Evolutionary conservation across 2,888 invertebrate genomes (phyloP), one percentile per base, ranked within the genome.

Genomic region (Rapana venosa): DNA sequence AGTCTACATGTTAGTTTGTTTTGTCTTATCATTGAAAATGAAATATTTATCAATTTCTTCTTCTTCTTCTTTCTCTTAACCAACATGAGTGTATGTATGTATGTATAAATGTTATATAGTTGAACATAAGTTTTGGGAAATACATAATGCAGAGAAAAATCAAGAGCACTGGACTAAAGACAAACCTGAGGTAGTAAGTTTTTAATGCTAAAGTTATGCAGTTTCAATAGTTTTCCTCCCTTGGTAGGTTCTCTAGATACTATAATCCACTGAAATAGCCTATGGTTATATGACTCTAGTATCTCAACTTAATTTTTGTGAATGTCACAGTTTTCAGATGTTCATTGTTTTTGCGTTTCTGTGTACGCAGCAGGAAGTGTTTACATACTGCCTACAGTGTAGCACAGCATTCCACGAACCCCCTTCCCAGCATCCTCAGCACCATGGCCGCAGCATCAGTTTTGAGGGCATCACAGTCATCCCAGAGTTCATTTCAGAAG

Each of bases 401-500:
- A 56, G 91, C 17, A 92, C 91, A 88, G 94, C 93, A 26, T 94
- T 93, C 93, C 32, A 47, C 86, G 91, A 90, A 20, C 89, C 74
- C 1, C 0, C 79, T 30, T 66, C 26, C 26, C 35, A 36, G 15
- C 89, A 87, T 32, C 87, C 89, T 77, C 79, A 88, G 0, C 93
- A 93, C 89, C 91, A 58, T 81, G 94, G 93, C 17, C 91, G 94
- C 35, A 87, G 87, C 81, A 88, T 94, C 22, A 91, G 93, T 1
- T 94, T 95, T 91, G 92, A 93, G 17, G 96, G 96, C 8, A 95
- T 96, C 35, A 89, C 92, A 36, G 91, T 96, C 26, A 91, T 95
- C 30, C 91, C 91, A 86, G 97, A 98, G 94, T 99, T 99, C 96
- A 96, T 99, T 85, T 97, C 97, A 1, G 96, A 96, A 89, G 95